Percentiles rank a stretch among this genome's conserved stretches.
Evolutionary conservation across 1,140 invertebrate species (phyloP).

Genomic region (Spodoptera frugiperda): DNA sequence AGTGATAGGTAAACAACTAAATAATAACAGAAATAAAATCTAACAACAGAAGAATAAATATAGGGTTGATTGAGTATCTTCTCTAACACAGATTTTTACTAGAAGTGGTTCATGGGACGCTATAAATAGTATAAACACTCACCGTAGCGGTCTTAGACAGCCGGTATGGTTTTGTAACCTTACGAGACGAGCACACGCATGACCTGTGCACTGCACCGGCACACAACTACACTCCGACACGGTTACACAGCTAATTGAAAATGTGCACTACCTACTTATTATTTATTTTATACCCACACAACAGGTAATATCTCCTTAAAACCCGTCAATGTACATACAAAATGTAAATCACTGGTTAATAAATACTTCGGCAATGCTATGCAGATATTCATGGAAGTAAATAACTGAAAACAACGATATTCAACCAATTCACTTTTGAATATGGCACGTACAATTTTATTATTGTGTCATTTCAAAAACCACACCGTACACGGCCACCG

Average conservation of each 20-base stretch:
- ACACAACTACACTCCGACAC: slow-evolving; percentile 24
- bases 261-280: slow-evolving; percentile 36
- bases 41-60: not conserved
- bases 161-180: slow-evolving; percentile 46
- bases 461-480: slow-evolving; percentile 12
- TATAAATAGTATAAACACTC: slow-evolving; percentile 37
- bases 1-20: too few species aligned
- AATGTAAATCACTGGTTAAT: slow-evolving; percentile 18
- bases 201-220: slow-evolving; percentile 45
- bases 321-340: not conserved
- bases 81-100: too few species aligned
- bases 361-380: not conserved
- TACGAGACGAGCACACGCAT: slow-evolving; percentile 43
- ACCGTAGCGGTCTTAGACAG: slow-evolving; percentile 42
- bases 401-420: not conserved
- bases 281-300: slow-evolving; percentile 42
- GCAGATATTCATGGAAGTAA: slow-evolving; percentile 7
- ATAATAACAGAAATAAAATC: too few species aligned
- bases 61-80: too few species aligned
- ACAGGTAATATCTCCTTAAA: slow-evolving; percentile 26
- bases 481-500: slow-evolving; percentile 27
- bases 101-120: slow-evolving; percentile 21
- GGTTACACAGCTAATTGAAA: slow-evolving; percentile 20
- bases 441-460: slow-evolving; percentile 35
- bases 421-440: slow-evolving; percentile 18